Conservation (phyloP, 2,888 invertebrate genomes). For the Nemotelus nigrinus region DNA sequence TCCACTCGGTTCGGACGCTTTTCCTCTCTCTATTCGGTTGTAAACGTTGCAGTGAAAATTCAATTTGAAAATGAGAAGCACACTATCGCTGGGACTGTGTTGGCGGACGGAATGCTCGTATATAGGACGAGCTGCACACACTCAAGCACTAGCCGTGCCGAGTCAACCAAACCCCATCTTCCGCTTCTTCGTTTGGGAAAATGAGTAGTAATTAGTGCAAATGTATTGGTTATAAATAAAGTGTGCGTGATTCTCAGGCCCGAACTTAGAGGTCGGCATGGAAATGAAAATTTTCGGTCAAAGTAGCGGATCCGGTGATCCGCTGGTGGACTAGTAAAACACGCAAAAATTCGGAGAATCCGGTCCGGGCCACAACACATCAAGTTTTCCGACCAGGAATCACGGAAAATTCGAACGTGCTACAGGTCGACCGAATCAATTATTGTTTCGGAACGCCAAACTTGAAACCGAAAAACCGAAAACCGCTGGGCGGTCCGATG, state of each 20-base stretch:
- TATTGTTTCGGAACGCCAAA: slow-evolving; percentile 21
- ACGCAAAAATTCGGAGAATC: slow-evolving; percentile 23
- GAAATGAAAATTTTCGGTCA: slow-evolving; percentile 43
- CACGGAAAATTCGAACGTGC: slow-evolving; percentile 21
- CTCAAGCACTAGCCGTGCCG: background rate
- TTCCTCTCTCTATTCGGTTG: slow-evolving; percentile 37
- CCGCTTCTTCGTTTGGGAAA: slow-evolving; percentile 29
- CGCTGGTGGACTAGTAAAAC: slow-evolving; percentile 33
- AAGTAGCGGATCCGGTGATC: slow-evolving; percentile 36
- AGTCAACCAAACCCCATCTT: slow-evolving; percentile 31
- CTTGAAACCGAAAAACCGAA: slow-evolving; percentile 12
- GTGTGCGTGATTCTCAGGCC: slow-evolving; percentile 26
- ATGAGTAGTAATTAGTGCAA: slow-evolving; percentile 43
- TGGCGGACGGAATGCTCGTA: slow-evolving; percentile 21
- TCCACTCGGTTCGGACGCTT: slow-evolving; percentile 45
- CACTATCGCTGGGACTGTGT: slow-evolving; percentile 30
- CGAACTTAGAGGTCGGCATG: slow-evolving; percentile 31
- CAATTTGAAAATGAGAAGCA: slow-evolving; percentile 50
- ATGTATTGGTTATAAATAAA: slow-evolving; percentile 37
- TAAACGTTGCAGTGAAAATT: slow-evolving; percentile 43
- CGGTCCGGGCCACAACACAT: slow-evolving; percentile 2
- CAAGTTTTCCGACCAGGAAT: background rate
- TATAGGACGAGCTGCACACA: slow-evolving; percentile 36
- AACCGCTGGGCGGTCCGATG: slow-evolving; percentile 45
- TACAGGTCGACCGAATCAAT: slow-evolving; percentile 26